Evolutionary conservation across 1,140 invertebrate species (phyloP), one percentile per base, ranked within the genome.

Genomic region (Manduca sexta): DNA sequence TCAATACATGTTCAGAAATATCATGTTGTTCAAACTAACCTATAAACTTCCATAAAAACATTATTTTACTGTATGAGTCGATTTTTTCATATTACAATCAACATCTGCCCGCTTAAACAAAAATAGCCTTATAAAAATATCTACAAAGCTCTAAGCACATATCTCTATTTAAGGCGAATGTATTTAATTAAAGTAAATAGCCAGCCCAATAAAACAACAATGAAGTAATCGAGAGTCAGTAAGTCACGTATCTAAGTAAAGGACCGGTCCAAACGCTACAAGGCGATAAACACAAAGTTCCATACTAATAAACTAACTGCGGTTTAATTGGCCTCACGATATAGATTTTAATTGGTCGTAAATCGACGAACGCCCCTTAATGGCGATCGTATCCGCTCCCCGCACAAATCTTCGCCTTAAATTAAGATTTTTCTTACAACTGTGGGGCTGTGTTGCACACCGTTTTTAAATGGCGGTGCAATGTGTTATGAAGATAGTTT

Each of bases 301-400:
- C 67, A 81, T 72, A 69, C 60, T 54, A 71, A 78, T 83, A 81
- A 79, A 84, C 62, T 52, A 69, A 68, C 61, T 54, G 54, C 58
- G 49, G 56, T 75, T 84, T 82, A 84, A 84, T 82, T 84, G 77
- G 71, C 57, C 53, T 64, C 50, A 63, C 59, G 64, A 72, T 80
- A 78, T 78, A 78, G 66, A 79, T 81, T 83, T 84, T 83, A 84
- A 84, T 84, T 84, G 79, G 60, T 60, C 64, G 60, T 84, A 81
- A 81, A 77, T 80, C 67, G 52, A 21, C 31, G 16, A 45, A 58
- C 52, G 47, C 49, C 47, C 49, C 56, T 60, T 78, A 77, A 79
- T 73, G 63, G 65, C 51, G 45, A 50, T 44, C 54, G 50, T 56
- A 43, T 64, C 40, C 49, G 47, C 51, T 52, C 45, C 52, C 50